Percentiles rank a stretch among this genome's conserved stretches.
These are phyloP conservation scores for Tilapia sparmanii DNA, from an alignment of 2,113 vertebrate genomes.

Conservation along the genomic window DNA sequence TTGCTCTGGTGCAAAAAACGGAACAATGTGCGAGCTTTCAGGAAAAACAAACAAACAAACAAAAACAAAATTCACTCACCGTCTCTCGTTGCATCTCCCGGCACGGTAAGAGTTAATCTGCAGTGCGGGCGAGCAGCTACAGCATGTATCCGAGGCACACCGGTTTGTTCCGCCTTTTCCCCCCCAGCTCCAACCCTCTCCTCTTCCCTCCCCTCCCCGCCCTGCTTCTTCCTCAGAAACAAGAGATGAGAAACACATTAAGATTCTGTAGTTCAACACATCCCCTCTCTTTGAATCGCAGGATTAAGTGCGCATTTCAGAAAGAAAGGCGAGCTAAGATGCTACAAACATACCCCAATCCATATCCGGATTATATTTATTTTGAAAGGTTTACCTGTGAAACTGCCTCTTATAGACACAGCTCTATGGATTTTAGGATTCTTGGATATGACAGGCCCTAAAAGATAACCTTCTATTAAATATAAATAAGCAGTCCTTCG, in stretches of 20 bases:
- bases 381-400: background rate
- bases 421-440: background rate
- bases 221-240: slow-evolving; percentile 40
- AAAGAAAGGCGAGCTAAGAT: background rate
- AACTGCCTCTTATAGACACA: background rate
- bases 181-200: background rate
- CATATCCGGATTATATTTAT: background rate
- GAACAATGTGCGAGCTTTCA: background rate
- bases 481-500: background rate
- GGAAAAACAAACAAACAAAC: background rate
- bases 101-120: slow-evolving; percentile 76
- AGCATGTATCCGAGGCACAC: slow-evolving; percentile 74
- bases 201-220: slow-evolving; percentile 17
- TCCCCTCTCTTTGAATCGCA: background rate
- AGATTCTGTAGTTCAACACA: slow-evolving; percentile 7
- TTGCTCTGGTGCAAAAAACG: background rate
- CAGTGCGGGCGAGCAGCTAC: slow-evolving; percentile 78
- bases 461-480: background rate
- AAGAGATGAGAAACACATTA: slow-evolving; percentile 38
- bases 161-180: slow-evolving; percentile 73
- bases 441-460: background rate
- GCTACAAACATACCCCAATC: background rate
- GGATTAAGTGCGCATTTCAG: background rate
- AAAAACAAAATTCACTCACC: slow-evolving; percentile 57
- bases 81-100: slow-evolving; percentile 47